phyloP scores from a whole-genome alignment of 2,113 vertebrate species.

The Electrona antarctica region DNA sequence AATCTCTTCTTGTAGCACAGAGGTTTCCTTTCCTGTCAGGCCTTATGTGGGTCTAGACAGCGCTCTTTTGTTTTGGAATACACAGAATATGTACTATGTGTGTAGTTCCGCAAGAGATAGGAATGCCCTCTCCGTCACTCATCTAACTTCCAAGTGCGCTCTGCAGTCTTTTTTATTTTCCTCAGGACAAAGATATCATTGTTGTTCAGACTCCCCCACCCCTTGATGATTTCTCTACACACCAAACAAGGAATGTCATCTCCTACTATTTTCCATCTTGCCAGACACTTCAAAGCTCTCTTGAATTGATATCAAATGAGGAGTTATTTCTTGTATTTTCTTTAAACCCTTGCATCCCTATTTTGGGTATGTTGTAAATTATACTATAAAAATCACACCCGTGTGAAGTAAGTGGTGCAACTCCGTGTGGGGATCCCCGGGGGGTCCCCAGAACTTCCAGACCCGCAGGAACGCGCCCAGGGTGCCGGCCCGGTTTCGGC shows the following conservation, averaged over 20 bases:
- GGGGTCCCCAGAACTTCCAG: no score
- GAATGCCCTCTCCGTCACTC: slow-evolving; percentile 2
- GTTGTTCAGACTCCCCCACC: slow-evolving; percentile 30
- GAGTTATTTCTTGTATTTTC: slow-evolving; percentile 26
- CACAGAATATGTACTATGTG: not conserved
- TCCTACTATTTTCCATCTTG: slow-evolving; percentile 31
- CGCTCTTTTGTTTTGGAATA: not conserved
- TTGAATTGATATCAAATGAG: slow-evolving; percentile 38
- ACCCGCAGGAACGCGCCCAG: no score
- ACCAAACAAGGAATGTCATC: slow-evolving; percentile 44
- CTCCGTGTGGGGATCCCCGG: no score
- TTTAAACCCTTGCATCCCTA: no score
- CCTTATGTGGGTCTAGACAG: not conserved
- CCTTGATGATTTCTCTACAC: slow-evolving; percentile 15
- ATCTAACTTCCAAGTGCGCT: slow-evolving; percentile 14
- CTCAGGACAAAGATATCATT: slow-evolving; percentile 50
- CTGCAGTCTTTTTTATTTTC: slow-evolving; percentile 37
- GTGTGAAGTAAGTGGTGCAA: no score
- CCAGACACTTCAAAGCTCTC: slow-evolving; percentile 49
- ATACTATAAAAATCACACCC: no score
- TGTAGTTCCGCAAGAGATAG: not conserved
- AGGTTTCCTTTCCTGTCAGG: slow-evolving; percentile 1
- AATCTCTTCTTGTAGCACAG: not conserved
- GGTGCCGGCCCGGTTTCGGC: no score
- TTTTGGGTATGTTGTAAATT: no score